Conservation (phyloP, 2,797 vertebrate species). For the Sebastolobus alascanus region DNA sequence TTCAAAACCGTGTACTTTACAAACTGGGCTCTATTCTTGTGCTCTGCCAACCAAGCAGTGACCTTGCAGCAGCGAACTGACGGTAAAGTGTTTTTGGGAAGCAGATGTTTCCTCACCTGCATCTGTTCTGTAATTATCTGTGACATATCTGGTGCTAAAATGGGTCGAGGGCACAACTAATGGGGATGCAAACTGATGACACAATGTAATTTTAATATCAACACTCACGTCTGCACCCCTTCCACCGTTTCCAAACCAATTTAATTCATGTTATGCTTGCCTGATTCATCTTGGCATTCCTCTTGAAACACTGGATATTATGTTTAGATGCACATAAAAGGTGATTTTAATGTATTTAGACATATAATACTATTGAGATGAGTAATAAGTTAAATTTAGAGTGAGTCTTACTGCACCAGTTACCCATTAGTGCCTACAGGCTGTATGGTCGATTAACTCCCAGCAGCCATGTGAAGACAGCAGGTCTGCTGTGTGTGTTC, state of each 20-base stretch:
- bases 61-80: conserved; percentile 23
- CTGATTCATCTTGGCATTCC: neutral
- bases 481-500: conserved; percentile 19
- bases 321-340: neutral
- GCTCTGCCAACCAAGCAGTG: conserved; percentile 8
- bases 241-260: neutral
- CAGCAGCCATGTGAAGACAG: conserved; percentile 17
- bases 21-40: neutral
- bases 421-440: conserved; percentile 2
- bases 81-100: neutral
- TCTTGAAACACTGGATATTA: neutral
- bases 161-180: neutral
- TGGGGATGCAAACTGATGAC: neutral
- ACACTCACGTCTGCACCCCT: neutral
- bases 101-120: conserved; percentile 38
- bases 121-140: conserved; percentile 25
- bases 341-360: neutral
- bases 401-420: neutral
- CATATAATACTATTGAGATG: neutral
- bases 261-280: neutral
- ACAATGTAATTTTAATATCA: neutral
- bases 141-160: conserved; percentile 12
- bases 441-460: conserved; percentile 12
- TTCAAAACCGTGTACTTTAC: neutral
- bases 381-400: neutral